Evolutionary conservation across 2,113 vertebrate genomes (phyloP).

Genomic region (Chlorodrepanis virens): DNA sequence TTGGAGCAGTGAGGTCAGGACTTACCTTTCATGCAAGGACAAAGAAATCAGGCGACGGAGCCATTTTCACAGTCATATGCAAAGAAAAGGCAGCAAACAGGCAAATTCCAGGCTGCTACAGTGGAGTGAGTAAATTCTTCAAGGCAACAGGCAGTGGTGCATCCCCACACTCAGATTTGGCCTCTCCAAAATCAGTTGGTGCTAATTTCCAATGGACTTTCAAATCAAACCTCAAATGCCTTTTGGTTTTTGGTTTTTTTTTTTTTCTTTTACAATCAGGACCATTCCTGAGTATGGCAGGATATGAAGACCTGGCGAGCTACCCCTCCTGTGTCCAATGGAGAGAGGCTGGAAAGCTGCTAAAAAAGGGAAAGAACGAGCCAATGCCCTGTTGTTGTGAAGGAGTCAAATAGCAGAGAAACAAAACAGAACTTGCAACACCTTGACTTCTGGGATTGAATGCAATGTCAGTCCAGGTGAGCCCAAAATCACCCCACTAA

Average conservation of each 20-base stretch:
- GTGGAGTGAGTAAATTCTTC: not conserved
- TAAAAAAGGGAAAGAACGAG: not conserved
- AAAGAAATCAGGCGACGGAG: not conserved
- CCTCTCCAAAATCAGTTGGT: not conserved
- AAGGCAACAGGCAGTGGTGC: not conserved
- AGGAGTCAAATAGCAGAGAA: not conserved
- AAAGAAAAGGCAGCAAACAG: not conserved
- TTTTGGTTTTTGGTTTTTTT: no score
- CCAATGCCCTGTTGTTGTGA: not conserved
- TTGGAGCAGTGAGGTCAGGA: not conserved
- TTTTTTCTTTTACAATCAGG: not conserved
- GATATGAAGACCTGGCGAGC: fast-evolving
- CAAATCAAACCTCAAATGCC: not conserved
- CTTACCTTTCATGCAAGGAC: not conserved
- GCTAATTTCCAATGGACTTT: not conserved
- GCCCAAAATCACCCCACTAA: not conserved
- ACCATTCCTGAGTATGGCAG: not conserved
- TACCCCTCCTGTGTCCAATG: not conserved
- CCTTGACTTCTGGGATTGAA: not conserved
- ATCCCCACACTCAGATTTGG: fast-evolving
- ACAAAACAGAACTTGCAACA: not conserved
- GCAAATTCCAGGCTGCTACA: not conserved
- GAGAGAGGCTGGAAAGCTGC: not conserved
- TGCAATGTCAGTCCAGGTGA: not conserved
- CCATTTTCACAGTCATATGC: not conserved